A percentile compares a stretch with the other conserved stretches of the same genome.
Evolutionary conservation across 2,797 vertebrate genomes (phyloP).

Genomic region (Spatula clypeata): DNA sequence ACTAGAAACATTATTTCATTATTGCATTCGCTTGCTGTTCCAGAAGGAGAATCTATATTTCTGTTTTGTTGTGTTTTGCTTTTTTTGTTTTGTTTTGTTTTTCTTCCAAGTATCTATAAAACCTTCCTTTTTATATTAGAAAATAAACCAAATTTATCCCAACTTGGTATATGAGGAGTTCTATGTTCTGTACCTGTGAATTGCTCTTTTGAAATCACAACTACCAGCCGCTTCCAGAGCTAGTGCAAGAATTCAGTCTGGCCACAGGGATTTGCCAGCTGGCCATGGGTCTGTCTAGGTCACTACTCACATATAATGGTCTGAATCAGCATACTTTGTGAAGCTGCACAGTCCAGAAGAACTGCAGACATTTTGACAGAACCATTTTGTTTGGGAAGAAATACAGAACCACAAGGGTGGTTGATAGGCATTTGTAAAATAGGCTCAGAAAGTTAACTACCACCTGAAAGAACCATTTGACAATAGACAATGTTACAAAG

Average conservation of each 20-base stretch:
- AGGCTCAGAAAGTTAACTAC: neutral
- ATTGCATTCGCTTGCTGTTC: neutral
- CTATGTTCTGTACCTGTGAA: neutral
- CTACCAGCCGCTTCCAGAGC: neutral
- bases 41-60: neutral
- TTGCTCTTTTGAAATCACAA: neutral
- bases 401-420: neutral
- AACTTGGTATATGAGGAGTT: rapidly evolving
- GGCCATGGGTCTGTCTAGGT: rapidly evolving
- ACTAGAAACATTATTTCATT: neutral
- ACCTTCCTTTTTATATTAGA: neutral
- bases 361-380: neutral
- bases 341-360: neutral
- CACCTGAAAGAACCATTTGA: neutral
- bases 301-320: rapidly evolving
- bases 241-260: neutral
- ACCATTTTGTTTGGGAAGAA: neutral
- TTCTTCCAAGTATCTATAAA: neutral
- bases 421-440: neutral
- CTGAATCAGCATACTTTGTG: rapidly evolving
- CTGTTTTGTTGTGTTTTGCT: neutral
- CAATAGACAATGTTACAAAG: neutral
- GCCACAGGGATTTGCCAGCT: neutral
- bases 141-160: neutral
- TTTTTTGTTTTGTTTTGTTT: neutral